Evolutionary conservation across 2,113 vertebrate species (phyloP).

Genomic region (Pseudopodoces humilis): DNA sequence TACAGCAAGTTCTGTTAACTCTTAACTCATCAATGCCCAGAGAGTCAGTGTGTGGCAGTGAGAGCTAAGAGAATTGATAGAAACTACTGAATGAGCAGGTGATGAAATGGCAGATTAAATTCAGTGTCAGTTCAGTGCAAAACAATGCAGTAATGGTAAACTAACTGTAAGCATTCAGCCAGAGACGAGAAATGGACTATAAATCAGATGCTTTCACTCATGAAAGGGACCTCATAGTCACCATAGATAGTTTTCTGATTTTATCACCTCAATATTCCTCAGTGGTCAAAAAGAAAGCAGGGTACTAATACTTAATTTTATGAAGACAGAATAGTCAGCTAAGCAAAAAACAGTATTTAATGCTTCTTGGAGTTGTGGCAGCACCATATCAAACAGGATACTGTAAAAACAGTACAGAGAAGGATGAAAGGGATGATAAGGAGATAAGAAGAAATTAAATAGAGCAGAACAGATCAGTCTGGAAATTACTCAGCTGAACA

Average conservation of each 20-base stretch:
- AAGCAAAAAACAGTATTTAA: neutral
- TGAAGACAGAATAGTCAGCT: neutral
- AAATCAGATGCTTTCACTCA: neutral
- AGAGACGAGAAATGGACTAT: neutral
- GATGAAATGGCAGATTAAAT: neutral
- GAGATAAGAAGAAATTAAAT: slow-evolving; percentile 41
- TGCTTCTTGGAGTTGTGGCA: neutral
- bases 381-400: slow-evolving; percentile 8
- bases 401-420: slow-evolving; percentile 3
- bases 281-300: neutral
- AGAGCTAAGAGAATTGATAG: neutral
- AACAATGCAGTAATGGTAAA: neutral
- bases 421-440: slow-evolving; percentile 49
- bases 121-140: neutral
- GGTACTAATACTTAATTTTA: neutral
- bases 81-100: neutral
- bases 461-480: slow-evolving; percentile 20
- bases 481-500: slow-evolving; percentile 33
- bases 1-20: neutral
- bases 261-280: neutral
- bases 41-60: neutral
- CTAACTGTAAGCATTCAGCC: neutral
- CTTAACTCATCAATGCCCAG: neutral
- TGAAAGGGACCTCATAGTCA: neutral
- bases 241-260: neutral